A percentile compares a stretch with the other conserved stretches of the same genome.
These are phyloP conservation scores for Nothocercus julius DNA, from an alignment of 2,113 vertebrate genomes.

Conservation along the genomic window DNA sequence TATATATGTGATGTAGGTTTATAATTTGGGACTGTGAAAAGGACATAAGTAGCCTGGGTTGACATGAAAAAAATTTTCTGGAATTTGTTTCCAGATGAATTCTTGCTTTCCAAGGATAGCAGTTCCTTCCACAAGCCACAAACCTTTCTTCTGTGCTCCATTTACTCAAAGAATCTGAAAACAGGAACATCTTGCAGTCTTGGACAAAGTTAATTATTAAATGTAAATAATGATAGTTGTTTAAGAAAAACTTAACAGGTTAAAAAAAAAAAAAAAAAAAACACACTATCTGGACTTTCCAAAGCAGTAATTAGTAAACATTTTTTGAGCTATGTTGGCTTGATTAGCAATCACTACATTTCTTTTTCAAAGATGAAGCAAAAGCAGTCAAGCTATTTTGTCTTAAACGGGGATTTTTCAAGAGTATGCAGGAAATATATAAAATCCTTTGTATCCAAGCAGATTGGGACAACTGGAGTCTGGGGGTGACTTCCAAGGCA, in stretches of 20 bases:
- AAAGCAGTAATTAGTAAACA: neutral
- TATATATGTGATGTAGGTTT: neutral
- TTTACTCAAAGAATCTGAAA: neutral
- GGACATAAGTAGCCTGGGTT: neutral
- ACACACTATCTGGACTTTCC: neutral
- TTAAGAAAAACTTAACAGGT: too few relatives aligned
- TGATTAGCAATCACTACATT: neutral
- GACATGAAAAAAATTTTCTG: too few relatives aligned
- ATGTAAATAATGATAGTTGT: too few relatives aligned
- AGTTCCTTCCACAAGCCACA: neutral
- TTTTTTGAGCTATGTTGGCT: neutral
- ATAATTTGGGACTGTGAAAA: neutral
- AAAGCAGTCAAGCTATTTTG: neutral
- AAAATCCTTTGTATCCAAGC: neutral
- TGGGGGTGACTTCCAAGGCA: neutral
- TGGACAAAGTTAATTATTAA: neutral
- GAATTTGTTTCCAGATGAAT: neutral
- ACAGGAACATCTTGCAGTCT: neutral
- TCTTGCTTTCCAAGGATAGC: neutral
- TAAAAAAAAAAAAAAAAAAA: too few relatives aligned
- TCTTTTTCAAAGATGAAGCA: neutral
- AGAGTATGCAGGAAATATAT: too few relatives aligned
- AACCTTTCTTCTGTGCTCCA: neutral
- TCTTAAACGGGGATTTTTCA: neutral
- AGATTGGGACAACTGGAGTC: neutral